phyloP scores from a whole-genome alignment of 1,140 invertebrate genomes.

The Trachelipus rathkii region DNA sequence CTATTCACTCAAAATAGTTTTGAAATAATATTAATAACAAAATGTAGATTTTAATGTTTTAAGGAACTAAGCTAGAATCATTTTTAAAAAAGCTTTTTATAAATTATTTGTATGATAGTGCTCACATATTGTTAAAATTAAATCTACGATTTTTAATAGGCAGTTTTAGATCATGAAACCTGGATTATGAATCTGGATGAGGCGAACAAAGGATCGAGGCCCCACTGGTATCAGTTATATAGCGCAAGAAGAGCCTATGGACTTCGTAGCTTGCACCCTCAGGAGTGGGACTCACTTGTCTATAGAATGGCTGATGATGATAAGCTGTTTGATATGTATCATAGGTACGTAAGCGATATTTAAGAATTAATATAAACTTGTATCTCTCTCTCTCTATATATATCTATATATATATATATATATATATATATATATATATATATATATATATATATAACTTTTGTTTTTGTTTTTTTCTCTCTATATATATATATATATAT shows the following conservation, averaged over 20 bases:
- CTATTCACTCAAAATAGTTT: too few relatives aligned
- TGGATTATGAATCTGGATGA: constrained; percentile 93
- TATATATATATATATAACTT: too few relatives aligned
- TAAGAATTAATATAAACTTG: too few relatives aligned
- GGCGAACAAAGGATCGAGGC: constrained; percentile 72
- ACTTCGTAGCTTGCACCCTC: constrained; percentile 71
- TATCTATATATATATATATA: neutral
- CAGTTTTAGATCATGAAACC: constrained; percentile 85
- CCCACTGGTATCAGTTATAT: constrained; percentile 84
- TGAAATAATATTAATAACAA: too few relatives aligned
- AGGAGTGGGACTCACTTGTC: constrained; percentile 80
- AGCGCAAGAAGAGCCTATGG: constrained; percentile 73
- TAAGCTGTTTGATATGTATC: constrained; percentile 78
- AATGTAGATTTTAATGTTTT: too few relatives aligned
- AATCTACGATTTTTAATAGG: neutral
- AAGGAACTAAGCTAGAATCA: too few relatives aligned
- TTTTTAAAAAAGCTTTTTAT: too few relatives aligned
- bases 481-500: neutral
- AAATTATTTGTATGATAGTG: too few relatives aligned
- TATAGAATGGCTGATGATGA: constrained; percentile 78
- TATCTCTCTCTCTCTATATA: too few relatives aligned
- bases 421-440: too few relatives aligned
- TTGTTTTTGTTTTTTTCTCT: too few relatives aligned
- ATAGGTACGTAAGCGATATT: constrained; percentile 67
- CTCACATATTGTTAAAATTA: too few relatives aligned